These are phyloP conservation scores for Salvelinus namaycush DNA, from an alignment of 2,113 vertebrate species.

Conservation along the genomic window DNA sequence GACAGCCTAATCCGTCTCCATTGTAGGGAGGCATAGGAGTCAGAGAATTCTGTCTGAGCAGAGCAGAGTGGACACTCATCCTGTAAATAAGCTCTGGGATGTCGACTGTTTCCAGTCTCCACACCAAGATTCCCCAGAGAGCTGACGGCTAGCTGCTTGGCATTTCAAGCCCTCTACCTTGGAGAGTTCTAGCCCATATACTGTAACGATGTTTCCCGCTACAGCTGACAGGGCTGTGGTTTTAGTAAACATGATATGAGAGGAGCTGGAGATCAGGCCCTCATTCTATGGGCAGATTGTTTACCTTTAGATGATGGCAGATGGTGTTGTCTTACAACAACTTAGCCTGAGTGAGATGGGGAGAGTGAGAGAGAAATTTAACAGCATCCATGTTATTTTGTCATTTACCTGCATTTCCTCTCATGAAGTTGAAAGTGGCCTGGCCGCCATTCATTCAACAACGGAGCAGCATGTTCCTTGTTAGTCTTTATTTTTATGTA, in stretches of 20 bases:
- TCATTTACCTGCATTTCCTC: background rate
- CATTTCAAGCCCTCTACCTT: background rate
- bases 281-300: background rate
- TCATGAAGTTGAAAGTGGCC: background rate
- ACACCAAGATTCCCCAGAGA: background rate
- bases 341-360: background rate
- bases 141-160: background rate
- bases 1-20: conserved; percentile 63
- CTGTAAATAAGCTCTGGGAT: conserved; percentile 2
- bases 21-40: conserved; percentile 24
- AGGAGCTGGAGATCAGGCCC: background rate
- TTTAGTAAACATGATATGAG: conserved; percentile 4
- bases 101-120: background rate
- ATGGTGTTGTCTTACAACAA: background rate
- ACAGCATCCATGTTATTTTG: background rate
- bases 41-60: conserved; percentile 33
- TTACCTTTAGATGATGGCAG: background rate
- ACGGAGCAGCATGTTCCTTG: background rate
- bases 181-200: background rate
- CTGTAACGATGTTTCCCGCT: background rate
- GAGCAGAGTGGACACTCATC: conserved; percentile 11
- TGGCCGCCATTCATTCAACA: background rate
- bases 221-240: background rate
- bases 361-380: conserved; percentile 2
- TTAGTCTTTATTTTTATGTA: background rate